Evolutionary conservation across 2,113 vertebrate genomes (phyloP), one percentile per base, ranked within the genome.

Genomic region (Nibea coibor): DNA sequence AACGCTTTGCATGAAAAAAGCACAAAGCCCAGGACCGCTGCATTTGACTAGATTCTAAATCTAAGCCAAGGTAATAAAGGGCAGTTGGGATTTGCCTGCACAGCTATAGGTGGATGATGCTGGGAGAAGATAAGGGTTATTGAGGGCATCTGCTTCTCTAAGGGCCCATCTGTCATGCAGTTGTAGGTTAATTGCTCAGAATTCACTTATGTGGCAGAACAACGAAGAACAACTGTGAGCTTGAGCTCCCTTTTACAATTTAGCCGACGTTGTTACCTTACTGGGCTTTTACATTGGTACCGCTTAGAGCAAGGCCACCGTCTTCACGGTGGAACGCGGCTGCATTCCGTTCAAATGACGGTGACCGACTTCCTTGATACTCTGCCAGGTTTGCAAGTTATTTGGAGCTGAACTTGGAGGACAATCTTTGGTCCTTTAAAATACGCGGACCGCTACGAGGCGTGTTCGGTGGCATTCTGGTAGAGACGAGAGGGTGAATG

Each of bases 1-100:
- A 81, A 61, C 10, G 24, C 67, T 94, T 94, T 94, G 89, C 90
- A 94, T 93, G 84, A 79, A 77, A 89, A 88, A 83, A 74, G 54
- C 51, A 63, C 54, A 61, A 26, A 69, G 26, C 12, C 11, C 16
- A 15, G n/a, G 14, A 62, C 20, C 10, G 9, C 17, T 11, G 20
- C 16, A 81, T 92, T 86, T 90, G 89, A 85, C 65, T 89, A 80
- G 77, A 90, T 82, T 50, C 12, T 74, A 61, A 57, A 85, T 75
- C 78, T 54, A 68, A 64, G 14, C 47, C 19, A 17, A n/a, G 48
- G 53, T 2, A 54, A 53, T n/a, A 72, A 68, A 31, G 22, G 64
- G 43, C 72, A 83, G 74, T 22, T 75, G 45, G n/a, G 69, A 86
- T 90, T 88, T 89, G 66, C 31, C 65, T 78, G 65, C 31, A 39